Percentiles rank a stretch among this genome's conserved stretches.
Conservation (phyloP, 1,140 invertebrate species). For the Drosophila watanabei region DNA sequence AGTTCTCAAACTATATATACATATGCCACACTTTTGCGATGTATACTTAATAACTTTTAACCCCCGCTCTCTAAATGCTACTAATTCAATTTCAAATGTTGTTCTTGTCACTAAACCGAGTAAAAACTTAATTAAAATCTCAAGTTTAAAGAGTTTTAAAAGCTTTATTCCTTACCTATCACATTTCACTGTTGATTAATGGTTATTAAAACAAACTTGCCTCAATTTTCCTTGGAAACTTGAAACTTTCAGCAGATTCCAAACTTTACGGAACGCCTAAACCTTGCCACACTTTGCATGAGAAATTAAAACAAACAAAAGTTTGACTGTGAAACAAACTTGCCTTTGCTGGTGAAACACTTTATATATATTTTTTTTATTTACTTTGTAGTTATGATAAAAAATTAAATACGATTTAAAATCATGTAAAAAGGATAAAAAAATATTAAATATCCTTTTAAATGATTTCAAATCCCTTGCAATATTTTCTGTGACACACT, state of each 20-base stretch:
- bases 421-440: not conserved
- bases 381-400: slow-evolving; percentile 15
- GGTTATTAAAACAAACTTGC: slow-evolving; percentile 6
- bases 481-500: not conserved
- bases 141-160: slow-evolving; percentile 21
- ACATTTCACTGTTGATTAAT: slow-evolving; percentile 4
- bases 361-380: slow-evolving; percentile 15
- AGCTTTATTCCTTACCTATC: not conserved
- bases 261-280: slow-evolving; percentile 15
- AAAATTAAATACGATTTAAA: not conserved
- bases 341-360: slow-evolving; percentile 53
- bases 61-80: slow-evolving; percentile 41
- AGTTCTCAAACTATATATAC: slow-evolving; percentile 61
- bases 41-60: slow-evolving; percentile 40
- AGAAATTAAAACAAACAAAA: slow-evolving; percentile 22
- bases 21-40: slow-evolving; percentile 52
- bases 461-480: not conserved
- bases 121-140: slow-evolving; percentile 33
- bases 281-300: slow-evolving; percentile 15
- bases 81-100: slow-evolving; percentile 40
- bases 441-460: no score
- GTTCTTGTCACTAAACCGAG: slow-evolving; percentile 64
- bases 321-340: slow-evolving; percentile 35
- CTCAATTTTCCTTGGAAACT: slow-evolving; percentile 3
- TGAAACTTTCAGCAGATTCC: slow-evolving; percentile 5